Evolutionary conservation across 1,140 invertebrate species (phyloP).

Genomic region (Ceratoteleas bidentatus): DNA sequence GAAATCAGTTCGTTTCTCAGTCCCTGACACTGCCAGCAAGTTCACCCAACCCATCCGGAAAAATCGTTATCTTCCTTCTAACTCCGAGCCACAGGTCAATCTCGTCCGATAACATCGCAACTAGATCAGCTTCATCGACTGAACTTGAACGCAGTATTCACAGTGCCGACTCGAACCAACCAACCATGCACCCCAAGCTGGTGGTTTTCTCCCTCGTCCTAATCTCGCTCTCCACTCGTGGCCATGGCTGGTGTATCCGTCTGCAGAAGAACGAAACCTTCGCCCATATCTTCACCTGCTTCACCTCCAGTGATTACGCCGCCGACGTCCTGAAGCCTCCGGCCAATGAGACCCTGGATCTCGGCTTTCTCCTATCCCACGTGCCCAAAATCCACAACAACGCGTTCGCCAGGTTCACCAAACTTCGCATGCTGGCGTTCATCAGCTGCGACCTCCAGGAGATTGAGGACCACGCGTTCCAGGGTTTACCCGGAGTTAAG

Average conservation of each 20-base stretch:
- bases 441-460: constrained; percentile 1
- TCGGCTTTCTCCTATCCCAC: neutral
- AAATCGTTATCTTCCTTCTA: constrained; percentile 5
- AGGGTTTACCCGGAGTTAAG: neutral
- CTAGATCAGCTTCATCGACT: neutral
- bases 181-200: constrained; percentile 1
- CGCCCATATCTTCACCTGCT: constrained; percentile 14
- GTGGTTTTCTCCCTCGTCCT: neutral
- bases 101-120: neutral
- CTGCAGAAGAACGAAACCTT: constrained; percentile 7
- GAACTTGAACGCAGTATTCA: constrained; percentile 11
- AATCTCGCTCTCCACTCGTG: neutral
- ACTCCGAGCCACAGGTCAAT: neutral
- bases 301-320: neutral
- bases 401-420: neutral
- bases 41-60: neutral
- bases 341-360: constrained; percentile 4
- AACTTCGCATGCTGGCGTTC: neutral
- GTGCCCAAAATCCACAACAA: constrained; percentile 31
- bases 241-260: constrained; percentile 32
- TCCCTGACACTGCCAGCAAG: no score
- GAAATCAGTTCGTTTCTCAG: no score
- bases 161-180: constrained; percentile 18
- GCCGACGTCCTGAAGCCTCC: constrained; percentile 22
- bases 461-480: constrained; percentile 38